Percentiles rank a stretch among this genome's conserved stretches.
Conservation (phyloP, 2,113 vertebrate species). For the Coptodon rendalli region DNA sequence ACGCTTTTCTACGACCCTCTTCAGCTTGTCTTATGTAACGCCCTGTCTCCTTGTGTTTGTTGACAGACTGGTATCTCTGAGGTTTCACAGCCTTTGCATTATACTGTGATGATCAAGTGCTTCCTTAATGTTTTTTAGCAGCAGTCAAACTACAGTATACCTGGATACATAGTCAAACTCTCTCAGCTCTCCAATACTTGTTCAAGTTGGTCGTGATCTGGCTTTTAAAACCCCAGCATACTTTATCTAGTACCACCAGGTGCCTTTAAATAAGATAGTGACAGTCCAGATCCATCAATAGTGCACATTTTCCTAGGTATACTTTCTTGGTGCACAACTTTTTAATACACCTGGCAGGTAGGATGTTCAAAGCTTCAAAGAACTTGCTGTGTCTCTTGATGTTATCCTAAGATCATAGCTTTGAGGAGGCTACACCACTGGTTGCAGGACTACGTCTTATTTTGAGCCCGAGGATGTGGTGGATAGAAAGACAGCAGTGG, state of each 20-base stretch:
- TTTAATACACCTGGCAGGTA: background rate
- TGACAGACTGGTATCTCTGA: background rate
- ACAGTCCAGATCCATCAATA: background rate
- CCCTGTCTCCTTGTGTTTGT: background rate
- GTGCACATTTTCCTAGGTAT: background rate
- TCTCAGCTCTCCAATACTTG: background rate
- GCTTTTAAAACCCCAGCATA: background rate
- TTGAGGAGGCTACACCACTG: background rate
- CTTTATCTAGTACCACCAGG: background rate
- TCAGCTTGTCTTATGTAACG: background rate
- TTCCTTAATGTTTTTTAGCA: background rate
- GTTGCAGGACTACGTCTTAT: background rate
- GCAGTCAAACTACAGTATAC: background rate
- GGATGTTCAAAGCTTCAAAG: background rate
- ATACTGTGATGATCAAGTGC: background rate
- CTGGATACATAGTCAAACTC: background rate
- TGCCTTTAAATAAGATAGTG: background rate
- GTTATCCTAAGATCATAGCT: background rate
- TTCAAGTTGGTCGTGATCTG: background rate
- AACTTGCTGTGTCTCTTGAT: background rate
- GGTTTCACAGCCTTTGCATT: background rate
- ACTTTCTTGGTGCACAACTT: background rate
- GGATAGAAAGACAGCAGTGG: background rate
- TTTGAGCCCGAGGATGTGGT: background rate
- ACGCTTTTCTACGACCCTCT: background rate